Evolutionary conservation across 2,888 invertebrate species (phyloP), one percentile per base, ranked within the genome.

Genomic region (Erannis defoliaria): DNA sequence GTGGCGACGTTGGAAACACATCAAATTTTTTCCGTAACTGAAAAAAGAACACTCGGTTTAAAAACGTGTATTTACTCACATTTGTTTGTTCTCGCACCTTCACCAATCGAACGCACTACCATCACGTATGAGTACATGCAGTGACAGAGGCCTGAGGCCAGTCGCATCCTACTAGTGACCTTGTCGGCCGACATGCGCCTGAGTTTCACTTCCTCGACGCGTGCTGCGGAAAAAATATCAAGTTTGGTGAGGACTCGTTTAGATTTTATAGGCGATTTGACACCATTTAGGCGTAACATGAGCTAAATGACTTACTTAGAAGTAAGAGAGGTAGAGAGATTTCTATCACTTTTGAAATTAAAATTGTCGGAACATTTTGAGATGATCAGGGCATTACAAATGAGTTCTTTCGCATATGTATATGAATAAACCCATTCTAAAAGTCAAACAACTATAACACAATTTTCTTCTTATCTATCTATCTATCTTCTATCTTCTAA

Each of bases 141-240:
- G 60, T 49, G 54, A 49, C 40, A 55, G 74, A 51, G 51, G 40
- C 51, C 40, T 40, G 75, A 76, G 79, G 80, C 78, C 76, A 78
- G 54, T 83, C 85, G 85, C 88, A 91, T 92, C 91, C 91, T 92
- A 86, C 84, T 89, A 55, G 84, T 86, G 90, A 89, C 91, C 91
- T 90, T 90, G 89, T 78, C 89, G 90, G 82, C 91, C 85, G 84
- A 90, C 89, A 89, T 89, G 85, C 78, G 46, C 78, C 71, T 68
- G 66, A 81, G 84, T 91, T 91, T 91, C 91, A 90, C 91, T 90
- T 91, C 91, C 90, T 88, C 80, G 74, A 70, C 70, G 64, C 67
- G 66, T 57, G 70, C 64, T 71, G 53, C 59, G 73, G 66, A 73
- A 78, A 78, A 75, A 72, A 76, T 68, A 73, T 67, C 68, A 53